Percentiles rank a stretch among this genome's conserved stretches.
These are phyloP conservation scores for Lydus trimaculatus DNA, from an alignment of 2,888 invertebrate genomes.

Conservation along the genomic window DNA sequence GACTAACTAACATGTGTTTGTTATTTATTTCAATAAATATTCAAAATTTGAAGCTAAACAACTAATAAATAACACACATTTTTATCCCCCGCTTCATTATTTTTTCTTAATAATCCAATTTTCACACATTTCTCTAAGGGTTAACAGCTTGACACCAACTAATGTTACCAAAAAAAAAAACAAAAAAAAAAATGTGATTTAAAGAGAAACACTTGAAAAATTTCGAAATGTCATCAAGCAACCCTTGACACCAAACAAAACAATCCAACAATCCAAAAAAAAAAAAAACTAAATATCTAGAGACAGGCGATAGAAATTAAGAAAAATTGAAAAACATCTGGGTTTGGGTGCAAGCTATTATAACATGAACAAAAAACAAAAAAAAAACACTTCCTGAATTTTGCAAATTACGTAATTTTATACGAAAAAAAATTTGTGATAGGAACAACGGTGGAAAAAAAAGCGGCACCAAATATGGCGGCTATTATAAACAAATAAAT, in stretches of 20 bases:
- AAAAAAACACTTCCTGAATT: neutral
- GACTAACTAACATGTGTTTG: neutral
- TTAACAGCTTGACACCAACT: neutral
- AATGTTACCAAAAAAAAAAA: neutral
- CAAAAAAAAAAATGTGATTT: neutral
- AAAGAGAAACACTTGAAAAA: neutral
- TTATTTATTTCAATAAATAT: neutral
- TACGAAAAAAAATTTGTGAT: neutral
- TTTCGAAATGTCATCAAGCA: neutral
- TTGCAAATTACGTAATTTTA: neutral
- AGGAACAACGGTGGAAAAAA: neutral
- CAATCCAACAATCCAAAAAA: neutral
- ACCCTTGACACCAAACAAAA: constrained; percentile 4
- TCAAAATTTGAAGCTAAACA: neutral
- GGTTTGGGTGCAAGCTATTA: neutral
- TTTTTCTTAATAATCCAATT: neutral
- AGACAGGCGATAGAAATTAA: neutral
- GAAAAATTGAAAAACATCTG: neutral
- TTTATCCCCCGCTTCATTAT: neutral
- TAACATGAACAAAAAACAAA: neutral
- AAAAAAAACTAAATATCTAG: neutral
- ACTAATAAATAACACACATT: neutral
- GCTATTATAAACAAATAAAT: constrained; percentile 2
- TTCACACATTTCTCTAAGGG: neutral
- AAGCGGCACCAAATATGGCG: neutral